Evolutionary conservation across 2,797 vertebrate species (phyloP).

Genomic region (Todus mexicanus): DNA sequence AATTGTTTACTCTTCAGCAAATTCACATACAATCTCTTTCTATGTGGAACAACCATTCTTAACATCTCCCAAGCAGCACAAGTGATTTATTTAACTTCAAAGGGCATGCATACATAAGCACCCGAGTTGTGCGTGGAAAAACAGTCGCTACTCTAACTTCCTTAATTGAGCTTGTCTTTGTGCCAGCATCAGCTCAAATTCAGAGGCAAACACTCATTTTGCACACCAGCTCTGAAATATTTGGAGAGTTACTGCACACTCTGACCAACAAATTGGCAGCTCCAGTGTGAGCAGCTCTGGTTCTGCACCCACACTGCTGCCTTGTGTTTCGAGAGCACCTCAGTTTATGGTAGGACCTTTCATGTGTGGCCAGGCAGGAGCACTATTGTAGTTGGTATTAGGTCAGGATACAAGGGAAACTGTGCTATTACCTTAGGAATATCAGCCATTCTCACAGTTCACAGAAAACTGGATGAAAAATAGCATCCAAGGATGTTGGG

Average conservation of each 20-base stretch:
- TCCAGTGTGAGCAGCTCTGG: neutral
- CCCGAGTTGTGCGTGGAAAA: neutral
- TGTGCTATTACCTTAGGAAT: neutral
- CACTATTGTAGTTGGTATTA: neutral
- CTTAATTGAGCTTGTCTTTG: slow-evolving; percentile 9
- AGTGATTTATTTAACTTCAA: neutral
- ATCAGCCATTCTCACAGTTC: neutral
- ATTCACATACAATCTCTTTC: neutral
- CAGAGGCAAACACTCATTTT: neutral
- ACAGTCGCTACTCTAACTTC: neutral
- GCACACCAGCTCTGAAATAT: neutral
- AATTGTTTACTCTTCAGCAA: neutral
- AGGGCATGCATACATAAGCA: neutral
- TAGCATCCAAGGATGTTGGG: neutral
- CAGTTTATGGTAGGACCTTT: neutral
- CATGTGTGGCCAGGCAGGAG: neutral
- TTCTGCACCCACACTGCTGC: neutral
- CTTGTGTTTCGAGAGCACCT: neutral
- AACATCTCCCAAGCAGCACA: neutral
- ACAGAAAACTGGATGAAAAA: neutral
- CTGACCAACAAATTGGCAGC: neutral
- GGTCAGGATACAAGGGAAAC: neutral
- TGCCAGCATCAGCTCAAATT: neutral
- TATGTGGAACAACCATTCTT: neutral
- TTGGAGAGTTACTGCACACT: neutral